phyloP scores from a whole-genome alignment of 2,113 vertebrate genomes.

The Brachypteracias leptosomus region DNA sequence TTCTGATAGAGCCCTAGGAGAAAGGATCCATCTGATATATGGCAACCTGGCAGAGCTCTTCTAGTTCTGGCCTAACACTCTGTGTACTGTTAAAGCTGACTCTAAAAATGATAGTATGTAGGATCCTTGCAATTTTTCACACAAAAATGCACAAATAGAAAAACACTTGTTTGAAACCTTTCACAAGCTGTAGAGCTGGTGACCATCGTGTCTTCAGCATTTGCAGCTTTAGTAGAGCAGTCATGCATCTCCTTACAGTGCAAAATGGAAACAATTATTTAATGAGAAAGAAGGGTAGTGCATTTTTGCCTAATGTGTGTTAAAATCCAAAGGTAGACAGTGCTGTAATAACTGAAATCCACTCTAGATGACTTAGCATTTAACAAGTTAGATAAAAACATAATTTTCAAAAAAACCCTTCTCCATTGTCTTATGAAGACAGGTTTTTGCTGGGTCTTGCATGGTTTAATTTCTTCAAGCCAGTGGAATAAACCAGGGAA shows the following conservation, averaged over 20 bases:
- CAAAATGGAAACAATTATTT: not conserved
- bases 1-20: not conserved
- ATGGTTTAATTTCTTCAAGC: not conserved
- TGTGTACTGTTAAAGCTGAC: not conserved
- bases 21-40: fast-evolving
- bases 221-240: not conserved
- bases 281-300: not conserved
- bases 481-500: not conserved
- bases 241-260: not conserved
- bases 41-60: not conserved
- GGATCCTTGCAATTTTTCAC: not conserved
- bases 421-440: not conserved
- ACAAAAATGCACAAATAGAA: not conserved
- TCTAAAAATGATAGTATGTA: not conserved
- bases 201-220: fast-evolving
- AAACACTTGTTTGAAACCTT: not conserved
- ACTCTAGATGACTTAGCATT: too few relatives aligned
- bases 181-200: not conserved
- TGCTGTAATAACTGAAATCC: too few relatives aligned
- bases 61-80: not conserved
- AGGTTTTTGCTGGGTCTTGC: not conserved
- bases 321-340: not conserved
- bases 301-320: not conserved
- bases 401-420: too few relatives aligned
- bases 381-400: not conserved